A percentile compares a stretch with the other conserved stretches of the same genome.
These are phyloP conservation scores for Campoletis raptor DNA, from an alignment of 2,888 invertebrate species.

Conservation along the genomic window DNA sequence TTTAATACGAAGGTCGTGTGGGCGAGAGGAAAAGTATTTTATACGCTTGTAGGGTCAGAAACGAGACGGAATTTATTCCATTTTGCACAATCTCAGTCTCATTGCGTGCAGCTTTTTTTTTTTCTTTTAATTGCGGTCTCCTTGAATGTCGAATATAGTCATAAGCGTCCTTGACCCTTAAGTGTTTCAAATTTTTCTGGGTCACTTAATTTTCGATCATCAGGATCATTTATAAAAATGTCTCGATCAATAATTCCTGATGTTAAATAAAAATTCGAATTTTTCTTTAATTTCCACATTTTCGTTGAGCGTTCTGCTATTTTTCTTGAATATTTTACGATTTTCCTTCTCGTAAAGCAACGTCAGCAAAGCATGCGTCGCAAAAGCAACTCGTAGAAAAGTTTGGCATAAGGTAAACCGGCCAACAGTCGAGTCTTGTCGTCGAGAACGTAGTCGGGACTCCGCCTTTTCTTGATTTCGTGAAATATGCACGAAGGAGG, in stretches of 20 bases:
- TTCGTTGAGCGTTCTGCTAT: not conserved
- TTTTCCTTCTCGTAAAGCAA: slow-evolving; percentile 8
- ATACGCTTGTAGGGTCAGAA: slow-evolving; percentile 54
- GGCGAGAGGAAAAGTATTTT: slow-evolving; percentile 70
- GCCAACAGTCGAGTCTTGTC: slow-evolving; percentile 39
- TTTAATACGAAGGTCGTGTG: slow-evolving; percentile 82
- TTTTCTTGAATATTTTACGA: not conserved
- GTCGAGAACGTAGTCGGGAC: slow-evolving; percentile 56
- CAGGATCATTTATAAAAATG: not conserved
- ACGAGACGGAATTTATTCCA: slow-evolving; percentile 68
- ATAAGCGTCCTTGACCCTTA: slow-evolving; percentile 3
- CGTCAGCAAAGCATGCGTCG: slow-evolving; percentile 31
- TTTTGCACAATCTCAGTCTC: slow-evolving; percentile 72
- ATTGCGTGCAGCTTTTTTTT: slow-evolving; percentile 72
- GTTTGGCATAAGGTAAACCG: slow-evolving; percentile 22
- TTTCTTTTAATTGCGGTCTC: slow-evolving; percentile 55
- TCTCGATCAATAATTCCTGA: not conserved
- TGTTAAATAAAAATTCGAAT: not conserved
- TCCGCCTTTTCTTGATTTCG: slow-evolving; percentile 67
- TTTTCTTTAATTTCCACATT: not conserved
- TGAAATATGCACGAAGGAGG: slow-evolving; percentile 41
- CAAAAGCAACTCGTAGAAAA: slow-evolving; percentile 45
- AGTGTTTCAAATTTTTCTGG: not conserved
- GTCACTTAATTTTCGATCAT: not conserved
- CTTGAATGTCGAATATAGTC: slow-evolving; percentile 27